Percentiles rank a stretch among this genome's conserved stretches.
Conservation (phyloP, 2,113 vertebrate genomes). For the Tylochromis polylepis region DNA sequence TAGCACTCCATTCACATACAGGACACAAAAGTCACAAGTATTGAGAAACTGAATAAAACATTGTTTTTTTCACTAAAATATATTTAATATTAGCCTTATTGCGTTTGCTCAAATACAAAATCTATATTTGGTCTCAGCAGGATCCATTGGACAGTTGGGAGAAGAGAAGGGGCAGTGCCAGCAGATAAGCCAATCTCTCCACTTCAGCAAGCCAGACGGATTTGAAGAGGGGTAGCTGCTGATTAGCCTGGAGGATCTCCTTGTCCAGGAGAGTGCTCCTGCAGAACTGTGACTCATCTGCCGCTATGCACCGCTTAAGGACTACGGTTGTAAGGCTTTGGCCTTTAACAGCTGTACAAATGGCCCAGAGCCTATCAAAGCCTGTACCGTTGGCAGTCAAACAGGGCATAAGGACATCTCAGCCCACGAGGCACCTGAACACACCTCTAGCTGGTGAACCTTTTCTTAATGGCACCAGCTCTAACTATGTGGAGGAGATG, state of each 20-base stretch:
- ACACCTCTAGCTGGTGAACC: conserved; percentile 82
- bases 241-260: not conserved
- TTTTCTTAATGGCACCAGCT: conserved; percentile 89
- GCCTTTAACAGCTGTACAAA: conserved; percentile 81
- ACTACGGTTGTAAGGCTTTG: conserved; percentile 83
- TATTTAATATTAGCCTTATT: not conserved
- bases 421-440: conserved; percentile 73
- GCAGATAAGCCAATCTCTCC: not conserved
- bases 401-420: conserved; percentile 78
- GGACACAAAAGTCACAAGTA: not conserved
- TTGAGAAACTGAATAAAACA: not conserved
- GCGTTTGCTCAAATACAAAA: not conserved
- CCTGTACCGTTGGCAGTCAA: conserved; percentile 58
- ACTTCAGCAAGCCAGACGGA: not conserved
- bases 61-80: not conserved
- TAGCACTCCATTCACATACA: not conserved
- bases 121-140: not conserved
- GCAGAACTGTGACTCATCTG: conserved; percentile 28
- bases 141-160: not conserved
- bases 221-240: not conserved
- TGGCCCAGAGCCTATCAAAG: conserved; percentile 72
- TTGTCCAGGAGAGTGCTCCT: not conserved
- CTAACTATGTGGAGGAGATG: conserved; percentile 97
- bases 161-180: not conserved
- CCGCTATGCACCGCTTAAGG: conserved; percentile 88